phyloP scores from a whole-genome alignment of 2,113 vertebrate genomes.

The Chelonoidis abingdonii region DNA sequence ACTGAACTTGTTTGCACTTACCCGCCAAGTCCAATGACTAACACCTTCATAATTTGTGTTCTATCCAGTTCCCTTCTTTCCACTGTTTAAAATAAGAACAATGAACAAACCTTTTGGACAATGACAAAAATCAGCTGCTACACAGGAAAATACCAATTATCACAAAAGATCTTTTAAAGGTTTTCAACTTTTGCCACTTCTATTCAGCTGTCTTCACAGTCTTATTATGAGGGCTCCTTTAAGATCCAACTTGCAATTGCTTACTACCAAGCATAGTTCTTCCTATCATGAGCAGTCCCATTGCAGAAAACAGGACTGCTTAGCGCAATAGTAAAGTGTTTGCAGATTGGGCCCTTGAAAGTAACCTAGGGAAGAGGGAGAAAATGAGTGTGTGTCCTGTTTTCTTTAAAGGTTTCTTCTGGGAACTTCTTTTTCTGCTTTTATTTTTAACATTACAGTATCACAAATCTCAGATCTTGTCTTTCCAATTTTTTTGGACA shows the following conservation, averaged over 20 bases:
- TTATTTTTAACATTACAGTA: not conserved
- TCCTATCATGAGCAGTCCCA: not conserved
- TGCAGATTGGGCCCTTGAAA: not conserved
- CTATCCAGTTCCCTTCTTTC: conserved; percentile 46
- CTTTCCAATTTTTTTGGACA: not conserved
- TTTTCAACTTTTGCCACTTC: not conserved
- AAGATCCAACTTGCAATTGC: rapidly evolving
- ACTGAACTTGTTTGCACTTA: conserved; percentile 76
- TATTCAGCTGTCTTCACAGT: not conserved
- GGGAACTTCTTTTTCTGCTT: not conserved
- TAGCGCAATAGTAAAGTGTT: not conserved
- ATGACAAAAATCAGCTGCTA: not conserved
- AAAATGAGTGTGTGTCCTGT: not conserved
- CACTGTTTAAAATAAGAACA: conserved; percentile 50
- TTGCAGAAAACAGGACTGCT: not conserved
- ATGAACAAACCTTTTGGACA: not conserved
- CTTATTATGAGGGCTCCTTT: not conserved
- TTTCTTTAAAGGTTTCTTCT: not conserved
- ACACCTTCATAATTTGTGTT: conserved; percentile 81
- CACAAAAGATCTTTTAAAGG: not conserved
- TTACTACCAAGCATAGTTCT: not conserved
- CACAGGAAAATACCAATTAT: not conserved
- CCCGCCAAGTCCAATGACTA: conserved; percentile 93
- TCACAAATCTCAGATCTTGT: not conserved
- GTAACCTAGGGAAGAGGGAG: rapidly evolving